A percentile compares a stretch with the other conserved stretches of the same genome.
phyloP scores from a whole-genome alignment of 2,888 invertebrate genomes.

The Melanophora roralis region DNA sequence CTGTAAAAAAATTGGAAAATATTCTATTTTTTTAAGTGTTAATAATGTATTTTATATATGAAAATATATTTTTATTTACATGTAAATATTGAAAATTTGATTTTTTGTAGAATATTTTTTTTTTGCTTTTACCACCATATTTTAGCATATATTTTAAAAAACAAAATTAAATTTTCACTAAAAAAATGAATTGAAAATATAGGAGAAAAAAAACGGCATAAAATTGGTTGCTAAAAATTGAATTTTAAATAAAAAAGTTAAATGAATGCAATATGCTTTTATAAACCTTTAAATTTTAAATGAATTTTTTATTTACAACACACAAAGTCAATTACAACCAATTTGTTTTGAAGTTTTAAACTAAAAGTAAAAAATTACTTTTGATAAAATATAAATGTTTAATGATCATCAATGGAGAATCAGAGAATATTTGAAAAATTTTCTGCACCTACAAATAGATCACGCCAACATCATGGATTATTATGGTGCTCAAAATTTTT shows the following conservation, averaged over 20 bases:
- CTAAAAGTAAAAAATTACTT: too few relatives aligned
- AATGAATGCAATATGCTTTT: background rate
- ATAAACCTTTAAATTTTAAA: too few relatives aligned
- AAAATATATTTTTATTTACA: too few relatives aligned
- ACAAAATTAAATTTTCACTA: background rate
- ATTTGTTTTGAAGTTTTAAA: too few relatives aligned
- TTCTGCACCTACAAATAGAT: too few relatives aligned
- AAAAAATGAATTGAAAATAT: background rate
- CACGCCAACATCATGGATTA: too few relatives aligned
- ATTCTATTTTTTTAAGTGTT: background rate
- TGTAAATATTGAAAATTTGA: background rate
- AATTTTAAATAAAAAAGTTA: slow-evolving; percentile 6
- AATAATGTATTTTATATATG: background rate
- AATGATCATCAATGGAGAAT: too few relatives aligned
- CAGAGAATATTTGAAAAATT: too few relatives aligned
- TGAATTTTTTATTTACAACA: too few relatives aligned
- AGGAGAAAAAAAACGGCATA: background rate
- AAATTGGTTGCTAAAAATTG: background rate
- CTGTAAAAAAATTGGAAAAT: background rate
- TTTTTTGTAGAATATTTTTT: background rate
- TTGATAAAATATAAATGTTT: too few relatives aligned
- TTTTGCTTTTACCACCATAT: background rate
- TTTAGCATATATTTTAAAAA: background rate
- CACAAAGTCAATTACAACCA: too few relatives aligned
- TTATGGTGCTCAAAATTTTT: too few relatives aligned